These are phyloP conservation scores for Etheostoma spectabile DNA, from an alignment of 2,113 vertebrate species.

Conservation along the genomic window DNA sequence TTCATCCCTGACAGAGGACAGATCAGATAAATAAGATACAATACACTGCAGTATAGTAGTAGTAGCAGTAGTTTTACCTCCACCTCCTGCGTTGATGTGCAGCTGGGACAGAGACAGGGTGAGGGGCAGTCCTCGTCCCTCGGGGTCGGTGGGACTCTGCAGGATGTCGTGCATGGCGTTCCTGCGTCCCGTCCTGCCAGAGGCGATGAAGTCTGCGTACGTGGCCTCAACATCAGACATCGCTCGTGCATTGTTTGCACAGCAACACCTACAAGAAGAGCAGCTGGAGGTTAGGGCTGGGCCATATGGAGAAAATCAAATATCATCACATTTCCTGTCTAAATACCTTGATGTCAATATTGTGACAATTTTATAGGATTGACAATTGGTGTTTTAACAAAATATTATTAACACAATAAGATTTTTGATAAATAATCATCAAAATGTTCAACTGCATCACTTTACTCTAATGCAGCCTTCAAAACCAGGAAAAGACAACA, in stretches of 20 bases:
- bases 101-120: slow-evolving; percentile 93
- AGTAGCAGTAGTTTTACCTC: slow-evolving; percentile 62
- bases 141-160: slow-evolving; percentile 91
- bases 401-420: too few species aligned
- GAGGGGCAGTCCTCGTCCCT: slow-evolving; percentile 90
- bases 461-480: too few species aligned
- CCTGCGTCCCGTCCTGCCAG: slow-evolving; percentile 94
- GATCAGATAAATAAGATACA: not conserved
- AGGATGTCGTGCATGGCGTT: slow-evolving; percentile 97
- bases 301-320: too few species aligned
- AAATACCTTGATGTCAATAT: too few species aligned
- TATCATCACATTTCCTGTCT: too few species aligned
- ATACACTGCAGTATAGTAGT: not conserved
- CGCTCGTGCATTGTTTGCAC: slow-evolving; percentile 92
- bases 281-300: not conserved
- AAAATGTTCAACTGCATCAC: too few species aligned
- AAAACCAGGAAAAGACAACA: too few species aligned
- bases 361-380: too few species aligned
- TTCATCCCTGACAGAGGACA: not conserved
- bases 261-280: slow-evolving; percentile 84
- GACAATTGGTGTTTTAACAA: too few species aligned
- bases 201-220: slow-evolving; percentile 98
- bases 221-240: slow-evolving; percentile 99
- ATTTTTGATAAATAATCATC: too few species aligned
- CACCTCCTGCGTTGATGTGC: slow-evolving; percentile 91